Percentiles rank a stretch among this genome's conserved stretches.
Conservation (phyloP, 1,140 invertebrate species). For the Globodera ellingtonae region DNA sequence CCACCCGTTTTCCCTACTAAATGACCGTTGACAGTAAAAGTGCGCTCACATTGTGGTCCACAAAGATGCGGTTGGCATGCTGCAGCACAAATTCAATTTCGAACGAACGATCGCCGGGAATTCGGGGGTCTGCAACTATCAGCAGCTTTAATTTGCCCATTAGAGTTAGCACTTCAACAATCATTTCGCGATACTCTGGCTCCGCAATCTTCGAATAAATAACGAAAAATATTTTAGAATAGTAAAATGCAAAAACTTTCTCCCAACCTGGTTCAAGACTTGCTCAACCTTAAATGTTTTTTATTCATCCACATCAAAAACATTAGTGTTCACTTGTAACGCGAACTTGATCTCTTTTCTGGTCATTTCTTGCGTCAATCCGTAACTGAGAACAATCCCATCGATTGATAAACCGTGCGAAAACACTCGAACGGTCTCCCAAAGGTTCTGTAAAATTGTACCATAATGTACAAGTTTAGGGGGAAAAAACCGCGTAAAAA, state of each 20-base stretch:
- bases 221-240: background rate
- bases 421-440: slow-evolving; percentile 64
- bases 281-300: slow-evolving; percentile 79
- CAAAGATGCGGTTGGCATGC: slow-evolving; percentile 88
- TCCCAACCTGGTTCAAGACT: slow-evolving; percentile 78
- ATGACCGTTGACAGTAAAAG: too few relatives aligned
- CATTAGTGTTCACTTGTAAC: slow-evolving; percentile 68
- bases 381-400: slow-evolving; percentile 56
- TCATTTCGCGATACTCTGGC: slow-evolving; percentile 94
- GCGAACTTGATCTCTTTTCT: slow-evolving; percentile 97
- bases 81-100: slow-evolving; percentile 89
- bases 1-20: too few relatives aligned
- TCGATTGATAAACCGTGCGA: slow-evolving; percentile 63
- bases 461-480: slow-evolving; percentile 78
- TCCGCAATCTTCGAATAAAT: slow-evolving; percentile 76
- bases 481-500: slow-evolving; percentile 93
- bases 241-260: background rate
- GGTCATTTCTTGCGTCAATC: slow-evolving; percentile 78
- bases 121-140: slow-evolving; percentile 47
- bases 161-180: slow-evolving; percentile 91
- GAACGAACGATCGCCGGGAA: slow-evolving; percentile 78
- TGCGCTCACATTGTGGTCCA: slow-evolving; percentile 84
- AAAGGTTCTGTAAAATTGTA: slow-evolving; percentile 56
- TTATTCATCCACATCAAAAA: slow-evolving; percentile 3
- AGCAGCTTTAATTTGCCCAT: slow-evolving; percentile 68